Percentiles rank a stretch among this genome's conserved stretches.
Evolutionary conservation across 2,888 invertebrate genomes (phyloP).

Genomic region (Trilocha varians): DNA sequence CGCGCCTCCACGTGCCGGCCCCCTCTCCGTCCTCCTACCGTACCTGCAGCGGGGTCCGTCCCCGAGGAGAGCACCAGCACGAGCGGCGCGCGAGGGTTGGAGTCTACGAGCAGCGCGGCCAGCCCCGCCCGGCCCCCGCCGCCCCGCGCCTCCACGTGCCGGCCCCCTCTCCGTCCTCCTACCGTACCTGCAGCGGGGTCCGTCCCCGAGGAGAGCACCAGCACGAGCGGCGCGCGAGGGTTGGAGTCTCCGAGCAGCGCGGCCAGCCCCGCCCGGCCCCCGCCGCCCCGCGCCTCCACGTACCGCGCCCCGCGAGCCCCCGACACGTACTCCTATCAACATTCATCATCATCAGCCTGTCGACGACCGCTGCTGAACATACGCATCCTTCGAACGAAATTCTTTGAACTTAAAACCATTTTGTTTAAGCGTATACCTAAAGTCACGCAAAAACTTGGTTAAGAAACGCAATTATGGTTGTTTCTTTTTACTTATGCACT

Average conservation of each 20-base stretch:
- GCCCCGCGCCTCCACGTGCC: conserved; percentile 90
- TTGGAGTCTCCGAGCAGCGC: conserved; percentile 87
- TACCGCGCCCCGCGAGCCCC: conserved; percentile 82
- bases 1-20: conserved; percentile 88
- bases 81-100: too few species aligned
- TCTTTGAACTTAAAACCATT: too few species aligned
- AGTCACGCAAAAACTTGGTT: too few species aligned
- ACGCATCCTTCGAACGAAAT: too few species aligned
- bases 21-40: too few species aligned
- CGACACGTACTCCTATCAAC: conserved; percentile 75
- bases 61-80: conserved; percentile 93
- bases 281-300: conserved; percentile 89
- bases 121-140: conserved; percentile 90
- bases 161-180: too few species aligned
- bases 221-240: conserved; percentile 84
- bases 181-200: conserved; percentile 83
- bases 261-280: conserved; percentile 87
- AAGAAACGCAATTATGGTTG: too few species aligned
- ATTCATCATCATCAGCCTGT: not conserved
- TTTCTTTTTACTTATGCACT: too few species aligned
- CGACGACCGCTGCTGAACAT: not conserved
- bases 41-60: conserved; percentile 86
- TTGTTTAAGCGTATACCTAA: too few species aligned
- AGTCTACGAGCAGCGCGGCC: conserved; percentile 83
- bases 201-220: conserved; percentile 91